phyloP scores from a whole-genome alignment of 2,797 vertebrate genomes.

The Simalia tracyae region DNA sequence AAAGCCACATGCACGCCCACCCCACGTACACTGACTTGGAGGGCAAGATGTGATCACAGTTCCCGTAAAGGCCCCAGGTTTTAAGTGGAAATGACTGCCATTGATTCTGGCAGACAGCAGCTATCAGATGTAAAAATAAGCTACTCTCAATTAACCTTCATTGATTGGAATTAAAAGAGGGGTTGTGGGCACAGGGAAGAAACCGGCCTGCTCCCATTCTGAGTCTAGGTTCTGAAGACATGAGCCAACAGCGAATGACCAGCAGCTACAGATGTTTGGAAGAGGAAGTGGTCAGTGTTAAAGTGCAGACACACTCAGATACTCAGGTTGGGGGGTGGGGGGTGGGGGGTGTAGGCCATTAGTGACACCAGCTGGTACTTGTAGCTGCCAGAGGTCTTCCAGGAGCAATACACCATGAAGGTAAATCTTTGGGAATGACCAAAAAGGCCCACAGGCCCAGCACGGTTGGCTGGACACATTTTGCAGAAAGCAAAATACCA shows the following conservation, averaged over 20 bases:
- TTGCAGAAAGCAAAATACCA: not conserved
- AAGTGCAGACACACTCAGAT: conserved; percentile 17
- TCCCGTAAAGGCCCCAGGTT: conserved; percentile 69
- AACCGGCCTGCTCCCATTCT: conserved; percentile 47
- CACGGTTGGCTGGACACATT: not conserved
- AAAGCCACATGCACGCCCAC: conserved; percentile 31
- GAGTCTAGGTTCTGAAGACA: conserved; percentile 39
- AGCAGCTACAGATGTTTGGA: conserved; percentile 29
- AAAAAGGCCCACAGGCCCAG: not conserved
- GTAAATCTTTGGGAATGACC: not conserved
- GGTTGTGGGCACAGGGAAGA: conserved; percentile 15
- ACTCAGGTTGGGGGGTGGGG: accelerated
- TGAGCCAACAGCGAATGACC: not conserved
- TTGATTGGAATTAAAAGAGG: conserved; percentile 73
- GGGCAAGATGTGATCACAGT: conserved; percentile 47
- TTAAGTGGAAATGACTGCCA: conserved; percentile 71
- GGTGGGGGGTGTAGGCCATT: not conserved
- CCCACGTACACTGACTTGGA: not conserved
- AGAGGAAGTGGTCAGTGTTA: conserved; percentile 26
- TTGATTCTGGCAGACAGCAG: conserved; percentile 66
- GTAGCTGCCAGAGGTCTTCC: not conserved
- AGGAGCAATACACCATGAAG: not conserved
- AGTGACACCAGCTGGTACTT: no score
- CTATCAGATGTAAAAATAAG: conserved; percentile 71
- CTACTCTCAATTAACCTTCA: conserved; percentile 69